These are phyloP conservation scores for Hirtodrosophila cameraria DNA, from an alignment of 2,888 invertebrate genomes.

Conservation along the genomic window DNA sequence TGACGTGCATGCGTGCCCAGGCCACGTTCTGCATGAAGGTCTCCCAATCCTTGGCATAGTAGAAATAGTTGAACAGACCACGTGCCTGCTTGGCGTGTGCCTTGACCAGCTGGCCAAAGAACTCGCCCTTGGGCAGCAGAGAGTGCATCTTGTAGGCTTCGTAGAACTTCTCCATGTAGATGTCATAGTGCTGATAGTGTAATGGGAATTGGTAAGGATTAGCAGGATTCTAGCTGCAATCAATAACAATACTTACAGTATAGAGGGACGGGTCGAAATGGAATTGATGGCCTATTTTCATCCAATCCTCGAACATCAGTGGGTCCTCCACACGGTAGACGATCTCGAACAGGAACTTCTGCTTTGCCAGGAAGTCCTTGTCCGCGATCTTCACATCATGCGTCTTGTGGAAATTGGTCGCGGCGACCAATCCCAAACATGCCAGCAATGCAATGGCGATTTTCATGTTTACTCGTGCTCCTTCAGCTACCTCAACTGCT, in stretches of 20 bases:
- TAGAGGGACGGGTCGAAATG: constrained; percentile 73
- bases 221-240: neutral
- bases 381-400: constrained; percentile 70
- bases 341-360: constrained; percentile 77
- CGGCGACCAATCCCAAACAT: constrained; percentile 72
- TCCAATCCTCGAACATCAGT: constrained; percentile 72
- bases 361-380: constrained; percentile 66
- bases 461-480: constrained; percentile 67
- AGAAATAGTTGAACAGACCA: constrained; percentile 87
- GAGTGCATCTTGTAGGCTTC: constrained; percentile 79
- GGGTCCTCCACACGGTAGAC: constrained; percentile 54
- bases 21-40: constrained; percentile 89
- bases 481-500: constrained; percentile 49
- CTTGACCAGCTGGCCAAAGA: constrained; percentile 85
- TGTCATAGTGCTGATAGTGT: constrained; percentile 55
- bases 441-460: constrained; percentile 75
- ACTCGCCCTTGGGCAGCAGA: constrained; percentile 85
- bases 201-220: neutral
- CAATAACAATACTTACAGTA: constrained; percentile 45
- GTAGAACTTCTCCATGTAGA: constrained; percentile 68
- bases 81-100: constrained; percentile 86
- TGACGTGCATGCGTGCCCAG: constrained; percentile 88
- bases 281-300: constrained; percentile 85
- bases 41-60: constrained; percentile 89
- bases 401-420: constrained; percentile 52